Conservation (phyloP, 2,113 vertebrate species). For the Proterorhinus semilunaris region DNA sequence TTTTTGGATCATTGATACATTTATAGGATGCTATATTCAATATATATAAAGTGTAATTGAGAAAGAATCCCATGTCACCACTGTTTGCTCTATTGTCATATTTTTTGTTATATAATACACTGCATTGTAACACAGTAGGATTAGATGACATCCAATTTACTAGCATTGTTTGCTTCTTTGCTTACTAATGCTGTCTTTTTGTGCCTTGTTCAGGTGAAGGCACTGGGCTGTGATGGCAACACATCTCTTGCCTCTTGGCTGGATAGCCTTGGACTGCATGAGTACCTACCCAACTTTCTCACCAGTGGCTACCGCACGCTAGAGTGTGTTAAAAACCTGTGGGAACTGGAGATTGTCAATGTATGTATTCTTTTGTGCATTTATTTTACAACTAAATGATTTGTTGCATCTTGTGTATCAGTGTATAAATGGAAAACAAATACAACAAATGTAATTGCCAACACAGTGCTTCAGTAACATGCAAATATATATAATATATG, state of each 20-base stretch:
- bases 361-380: slow-evolving; percentile 62
- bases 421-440: neutral
- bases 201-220: slow-evolving; percentile 81
- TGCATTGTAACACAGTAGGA: neutral
- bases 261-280: slow-evolving; percentile 88
- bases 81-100: too few relatives aligned
- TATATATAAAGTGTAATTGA: too few relatives aligned
- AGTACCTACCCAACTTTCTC: slow-evolving; percentile 93
- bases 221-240: slow-evolving; percentile 88
- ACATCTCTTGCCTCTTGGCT: slow-evolving; percentile 91
- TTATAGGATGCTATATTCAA: too few relatives aligned
- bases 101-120: too few relatives aligned
- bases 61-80: too few relatives aligned
- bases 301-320: slow-evolving; percentile 94
- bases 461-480: slow-evolving; percentile 4
- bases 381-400: neutral
- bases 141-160: neutral
- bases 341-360: slow-evolving; percentile 97
- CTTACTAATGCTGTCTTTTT: neutral
- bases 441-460: neutral
- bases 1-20: too few relatives aligned
- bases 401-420: neutral
- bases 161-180: neutral
- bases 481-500: slow-evolving; percentile 22
- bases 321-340: slow-evolving; percentile 96